Evolutionary conservation across 2,888 invertebrate species (phyloP).

Genomic region (Drosophila recens): DNA sequence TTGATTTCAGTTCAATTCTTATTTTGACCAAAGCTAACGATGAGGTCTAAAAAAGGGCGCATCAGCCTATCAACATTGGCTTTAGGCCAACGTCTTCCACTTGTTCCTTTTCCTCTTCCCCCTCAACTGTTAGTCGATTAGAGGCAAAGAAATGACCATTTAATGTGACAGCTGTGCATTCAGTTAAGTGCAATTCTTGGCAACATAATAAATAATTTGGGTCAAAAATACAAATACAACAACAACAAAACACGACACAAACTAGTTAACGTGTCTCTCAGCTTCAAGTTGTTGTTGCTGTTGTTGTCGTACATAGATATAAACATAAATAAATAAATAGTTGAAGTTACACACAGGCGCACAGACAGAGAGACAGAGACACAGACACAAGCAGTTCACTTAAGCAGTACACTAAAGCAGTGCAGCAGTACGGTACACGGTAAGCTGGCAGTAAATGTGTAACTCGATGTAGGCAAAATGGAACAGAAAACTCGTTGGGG

Average conservation of each 20-base stretch:
- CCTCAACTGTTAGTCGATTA: not conserved
- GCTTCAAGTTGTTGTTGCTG: slow-evolving; percentile 18
- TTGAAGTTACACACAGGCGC: slow-evolving; percentile 35
- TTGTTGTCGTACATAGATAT: slow-evolving; percentile 1
- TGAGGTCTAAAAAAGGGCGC: not conserved
- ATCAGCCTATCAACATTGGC: not conserved
- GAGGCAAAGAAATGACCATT: slow-evolving; percentile 27
- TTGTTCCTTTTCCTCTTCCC: not conserved
- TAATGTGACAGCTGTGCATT: slow-evolving; percentile 61
- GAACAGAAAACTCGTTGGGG: slow-evolving; percentile 69
- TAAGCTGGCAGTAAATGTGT: slow-evolving; percentile 18
- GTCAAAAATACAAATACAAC: slow-evolving; percentile 45
- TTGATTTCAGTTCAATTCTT: slow-evolving; percentile 25
- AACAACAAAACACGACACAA: slow-evolving; percentile 55
- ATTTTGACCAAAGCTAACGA: slow-evolving; percentile 5
- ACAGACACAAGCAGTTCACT: not conserved
- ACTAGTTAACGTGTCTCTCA: slow-evolving; percentile 49
- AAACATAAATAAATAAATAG: slow-evolving; percentile 38
- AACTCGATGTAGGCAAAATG: slow-evolving; percentile 59
- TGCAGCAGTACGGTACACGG: not conserved
- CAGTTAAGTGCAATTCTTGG: slow-evolving; percentile 57
- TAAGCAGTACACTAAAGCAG: too few species aligned
- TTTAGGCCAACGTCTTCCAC: not conserved
- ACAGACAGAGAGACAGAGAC: slow-evolving; percentile 12
- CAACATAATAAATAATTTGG: slow-evolving; percentile 68